Evolutionary conservation across 2,113 vertebrate species (phyloP), one percentile per base, ranked within the genome.

Genomic region (Brachyhypopomus gauderio): DNA sequence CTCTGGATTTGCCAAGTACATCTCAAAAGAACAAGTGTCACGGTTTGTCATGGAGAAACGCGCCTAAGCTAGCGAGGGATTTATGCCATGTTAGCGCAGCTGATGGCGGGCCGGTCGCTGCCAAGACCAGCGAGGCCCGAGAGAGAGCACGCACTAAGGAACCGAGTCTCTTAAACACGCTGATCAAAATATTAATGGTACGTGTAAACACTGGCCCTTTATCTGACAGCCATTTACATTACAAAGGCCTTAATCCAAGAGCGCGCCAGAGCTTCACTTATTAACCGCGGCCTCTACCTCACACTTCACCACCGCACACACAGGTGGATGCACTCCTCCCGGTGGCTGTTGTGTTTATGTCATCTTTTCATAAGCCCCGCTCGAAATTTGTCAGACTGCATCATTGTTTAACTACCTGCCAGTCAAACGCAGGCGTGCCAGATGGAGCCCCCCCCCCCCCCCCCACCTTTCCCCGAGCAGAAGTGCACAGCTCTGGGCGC

Each of bases 361-460:
- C 95, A 95, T 94, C 95, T 94, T 96, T 96, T 95, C 96, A 95
- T 96, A 96, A 95, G 93, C 94, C 92, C 87, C 91, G 93, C 93
- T 95, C 93, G 92, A 96, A 95, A 96, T 97, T 96, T 95, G 95
- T 98, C 96, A 97, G 95, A 95, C 95, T 94, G 92, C 95, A 95
- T 95, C 94, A 95, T 93, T 97, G 96, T 97, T 96, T 95, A 94
- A 90, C 88, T 93, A 93, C 91, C 92, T 93, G 94, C 94, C 95
- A 93, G 91, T 96, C 94, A 94, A 93, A 94, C 83, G 88, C 84
- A 88, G 88, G 85, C 82, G 90, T 88, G 92, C 96, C 96, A 96
- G 96, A 95, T 96, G 96, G 94, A 93, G 67, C 38, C 14, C 45
- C 45, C 45, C 45, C 45, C 9, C 45, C 90, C 88, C 84, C 89